A percentile compares a stretch with the other conserved stretches of the same genome.
These are phyloP conservation scores for Mormyrops boulengeri DNA, from an alignment of 2,797 vertebrate genomes.

Conservation along the genomic window DNA sequence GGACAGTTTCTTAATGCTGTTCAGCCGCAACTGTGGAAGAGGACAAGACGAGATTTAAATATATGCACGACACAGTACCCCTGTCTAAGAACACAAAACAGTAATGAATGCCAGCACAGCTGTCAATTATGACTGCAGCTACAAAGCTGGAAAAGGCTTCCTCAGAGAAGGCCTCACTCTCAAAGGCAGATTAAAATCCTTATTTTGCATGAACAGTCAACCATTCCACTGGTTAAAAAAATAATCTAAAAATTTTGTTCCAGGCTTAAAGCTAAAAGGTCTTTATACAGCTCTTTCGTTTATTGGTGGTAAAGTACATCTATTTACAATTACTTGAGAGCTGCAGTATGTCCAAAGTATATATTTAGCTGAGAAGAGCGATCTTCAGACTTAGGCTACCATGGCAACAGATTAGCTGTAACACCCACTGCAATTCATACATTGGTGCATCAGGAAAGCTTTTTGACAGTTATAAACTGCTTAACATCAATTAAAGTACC, in stretches of 20 bases:
- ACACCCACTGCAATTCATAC: conserved; percentile 13
- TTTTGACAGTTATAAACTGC: neutral
- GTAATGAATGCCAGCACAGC: neutral
- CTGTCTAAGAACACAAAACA: neutral
- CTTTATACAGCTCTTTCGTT: neutral
- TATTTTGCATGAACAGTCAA: neutral
- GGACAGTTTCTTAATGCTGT: conserved; percentile 81
- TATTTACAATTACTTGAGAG: neutral
- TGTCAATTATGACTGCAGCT: neutral
- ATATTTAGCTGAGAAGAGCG: conserved; percentile 16
- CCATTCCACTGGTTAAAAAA: neutral
- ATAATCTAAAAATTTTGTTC: neutral
- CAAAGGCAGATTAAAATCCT: neutral
- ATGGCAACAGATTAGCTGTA: conserved; percentile 19
- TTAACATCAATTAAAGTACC: neutral
- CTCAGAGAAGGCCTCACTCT: neutral
- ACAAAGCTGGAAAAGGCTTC: neutral
- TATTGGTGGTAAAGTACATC: neutral
- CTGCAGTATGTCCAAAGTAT: neutral
- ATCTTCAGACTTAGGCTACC: conserved; percentile 2
- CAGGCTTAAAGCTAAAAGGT: neutral
- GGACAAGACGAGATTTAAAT: neutral
- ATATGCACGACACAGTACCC: neutral
- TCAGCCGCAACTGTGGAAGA: conserved; percentile 64
- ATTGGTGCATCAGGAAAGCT: neutral